These are phyloP conservation scores for Ooceraea biroi DNA, from an alignment of 1,140 invertebrate genomes.

Conservation along the genomic window DNA sequence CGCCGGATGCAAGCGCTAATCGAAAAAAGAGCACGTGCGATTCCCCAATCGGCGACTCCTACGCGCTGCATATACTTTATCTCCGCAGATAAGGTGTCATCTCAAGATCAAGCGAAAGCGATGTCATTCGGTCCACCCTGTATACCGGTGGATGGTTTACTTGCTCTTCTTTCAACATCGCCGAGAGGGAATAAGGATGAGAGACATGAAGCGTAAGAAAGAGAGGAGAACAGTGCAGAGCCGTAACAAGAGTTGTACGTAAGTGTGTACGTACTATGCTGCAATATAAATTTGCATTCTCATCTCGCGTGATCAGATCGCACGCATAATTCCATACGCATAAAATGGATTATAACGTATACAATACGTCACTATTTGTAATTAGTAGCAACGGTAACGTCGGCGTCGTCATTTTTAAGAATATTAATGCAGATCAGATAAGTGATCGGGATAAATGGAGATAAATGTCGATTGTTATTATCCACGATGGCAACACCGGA, in stretches of 20 bases:
- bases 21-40: conserved; percentile 7
- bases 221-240: neutral
- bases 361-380: neutral
- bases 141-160: conserved; percentile 29
- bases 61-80: neutral
- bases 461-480: neutral
- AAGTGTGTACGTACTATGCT: neutral
- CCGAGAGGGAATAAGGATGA: conserved; percentile 15
- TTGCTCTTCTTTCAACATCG: conserved; percentile 38
- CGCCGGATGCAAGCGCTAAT: conserved; percentile 36
- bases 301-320: conserved; percentile 12
- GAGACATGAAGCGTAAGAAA: conserved; percentile 9
- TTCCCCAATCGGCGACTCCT: conserved; percentile 9
- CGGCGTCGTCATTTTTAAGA: neutral
- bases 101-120: conserved; percentile 20
- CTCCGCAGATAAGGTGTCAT: conserved; percentile 28
- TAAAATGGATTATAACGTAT: neutral
- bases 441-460: neutral
- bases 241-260: conserved; percentile 16
- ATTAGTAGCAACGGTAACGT: neutral
- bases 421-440: neutral
- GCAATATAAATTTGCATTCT: conserved; percentile 32
- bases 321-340: neutral
- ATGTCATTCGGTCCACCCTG: conserved; percentile 38
- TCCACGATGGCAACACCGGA: neutral